These are phyloP conservation scores for Sapayoa aenigma DNA, from an alignment of 2,113 vertebrate genomes.

Conservation along the genomic window DNA sequence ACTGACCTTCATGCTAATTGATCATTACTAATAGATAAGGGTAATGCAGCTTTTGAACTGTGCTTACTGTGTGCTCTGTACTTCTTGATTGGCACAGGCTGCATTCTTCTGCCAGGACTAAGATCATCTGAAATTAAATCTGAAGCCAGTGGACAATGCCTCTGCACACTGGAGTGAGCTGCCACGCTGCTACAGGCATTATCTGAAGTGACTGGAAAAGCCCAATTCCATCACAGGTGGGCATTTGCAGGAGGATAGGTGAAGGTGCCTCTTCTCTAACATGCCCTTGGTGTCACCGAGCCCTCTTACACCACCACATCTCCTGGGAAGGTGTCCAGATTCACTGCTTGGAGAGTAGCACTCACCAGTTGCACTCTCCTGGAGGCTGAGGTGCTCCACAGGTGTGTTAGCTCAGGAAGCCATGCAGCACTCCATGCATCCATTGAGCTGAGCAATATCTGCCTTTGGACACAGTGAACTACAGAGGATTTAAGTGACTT, in stretches of 20 bases:
- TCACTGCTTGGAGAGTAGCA: rapidly evolving
- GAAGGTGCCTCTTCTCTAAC: background rate
- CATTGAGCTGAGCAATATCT: rapidly evolving
- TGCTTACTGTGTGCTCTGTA: background rate
- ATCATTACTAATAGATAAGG: slow-evolving; percentile 59
- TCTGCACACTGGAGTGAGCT: background rate
- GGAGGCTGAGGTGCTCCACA: background rate
- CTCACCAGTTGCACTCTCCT: background rate
- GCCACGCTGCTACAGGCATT: background rate
- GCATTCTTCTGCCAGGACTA: background rate
- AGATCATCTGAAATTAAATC: background rate
- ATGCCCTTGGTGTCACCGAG: background rate
- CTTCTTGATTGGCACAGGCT: background rate
- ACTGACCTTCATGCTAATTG: slow-evolving; percentile 62
- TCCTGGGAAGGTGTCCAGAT: background rate
- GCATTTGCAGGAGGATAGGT: background rate
- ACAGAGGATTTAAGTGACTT: background rate
- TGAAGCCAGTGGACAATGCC: background rate
- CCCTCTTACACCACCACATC: background rate
- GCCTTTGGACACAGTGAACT: background rate
- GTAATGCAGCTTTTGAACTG: slow-evolving; percentile 42
- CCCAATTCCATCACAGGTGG: background rate
- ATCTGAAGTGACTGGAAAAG: background rate
- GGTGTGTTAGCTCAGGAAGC: background rate
- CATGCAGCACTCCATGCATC: rapidly evolving